phyloP scores from a whole-genome alignment of 2,797 vertebrate genomes.

The Zenarchopterus dispar region DNA sequence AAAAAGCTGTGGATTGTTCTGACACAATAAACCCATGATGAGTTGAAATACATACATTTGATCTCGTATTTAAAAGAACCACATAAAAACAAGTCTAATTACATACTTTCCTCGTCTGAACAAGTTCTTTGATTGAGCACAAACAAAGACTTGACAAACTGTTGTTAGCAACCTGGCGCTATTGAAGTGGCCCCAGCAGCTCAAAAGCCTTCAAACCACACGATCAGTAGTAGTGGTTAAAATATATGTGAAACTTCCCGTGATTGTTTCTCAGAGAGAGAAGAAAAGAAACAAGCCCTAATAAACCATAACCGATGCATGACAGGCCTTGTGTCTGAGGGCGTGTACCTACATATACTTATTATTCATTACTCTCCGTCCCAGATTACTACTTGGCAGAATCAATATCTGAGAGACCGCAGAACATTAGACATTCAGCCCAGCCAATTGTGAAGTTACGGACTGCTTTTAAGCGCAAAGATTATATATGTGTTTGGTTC shows the following conservation, averaged over 20 bases:
- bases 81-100: slow-evolving; percentile 59
- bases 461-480: slow-evolving; percentile 70
- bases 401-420: slow-evolving; percentile 71
- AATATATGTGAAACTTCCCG: slow-evolving; percentile 57
- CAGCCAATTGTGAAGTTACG: slow-evolving; percentile 69
- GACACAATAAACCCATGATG: slow-evolving; percentile 32
- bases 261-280: slow-evolving; percentile 23
- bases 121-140: slow-evolving; percentile 53
- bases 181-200: slow-evolving; percentile 37
- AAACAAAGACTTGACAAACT: slow-evolving; percentile 65
- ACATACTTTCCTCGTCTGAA: slow-evolving; percentile 41
- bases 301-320: slow-evolving; percentile 68
- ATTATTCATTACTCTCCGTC: slow-evolving; percentile 77
- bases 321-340: slow-evolving; percentile 57
- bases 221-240: slow-evolving; percentile 22
- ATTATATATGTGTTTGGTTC: slow-evolving; percentile 8
- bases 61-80: slow-evolving; percentile 36
- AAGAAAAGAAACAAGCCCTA: slow-evolving; percentile 42
- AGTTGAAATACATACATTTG: slow-evolving; percentile 33
- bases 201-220: slow-evolving; percentile 32
- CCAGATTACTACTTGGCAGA: slow-evolving; percentile 76
- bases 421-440: slow-evolving; percentile 72
- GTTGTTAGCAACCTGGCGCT: slow-evolving; percentile 44
- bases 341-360: slow-evolving; percentile 73
- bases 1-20: slow-evolving; percentile 38